Evolutionary conservation across 2,888 invertebrate species (phyloP).

Genomic region (Lumbricus terrestris): DNA sequence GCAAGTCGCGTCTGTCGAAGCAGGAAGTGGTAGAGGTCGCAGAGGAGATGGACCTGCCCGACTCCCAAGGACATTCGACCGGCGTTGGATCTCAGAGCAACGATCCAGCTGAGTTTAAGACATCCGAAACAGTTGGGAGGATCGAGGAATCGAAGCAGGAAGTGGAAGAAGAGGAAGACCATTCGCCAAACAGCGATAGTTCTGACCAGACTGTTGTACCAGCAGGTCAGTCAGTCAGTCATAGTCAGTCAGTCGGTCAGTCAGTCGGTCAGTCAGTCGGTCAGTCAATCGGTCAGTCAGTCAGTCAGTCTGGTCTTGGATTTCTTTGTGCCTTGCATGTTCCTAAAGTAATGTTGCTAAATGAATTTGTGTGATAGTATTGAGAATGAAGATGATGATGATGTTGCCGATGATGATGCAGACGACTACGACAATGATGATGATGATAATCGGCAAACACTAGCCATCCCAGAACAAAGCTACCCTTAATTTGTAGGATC

Average conservation of each 20-base stretch:
- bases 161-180: slow-evolving; percentile 44
- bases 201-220: slow-evolving; percentile 49
- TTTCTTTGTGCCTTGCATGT: too few species aligned
- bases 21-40: slow-evolving; percentile 57
- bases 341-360: too few species aligned
- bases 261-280: too few species aligned
- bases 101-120: background rate
- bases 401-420: too few species aligned
- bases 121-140: background rate
- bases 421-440: too few species aligned
- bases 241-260: background rate
- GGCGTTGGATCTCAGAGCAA: background rate
- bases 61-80: background rate
- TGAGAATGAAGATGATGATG: too few species aligned
- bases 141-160: slow-evolving; percentile 37
- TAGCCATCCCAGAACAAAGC: too few species aligned
- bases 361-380: too few species aligned
- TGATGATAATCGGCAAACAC: too few species aligned
- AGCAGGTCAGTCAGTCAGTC: slow-evolving; percentile 33
- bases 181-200: slow-evolving; percentile 49
- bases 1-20: slow-evolving; percentile 47
- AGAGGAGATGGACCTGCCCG: slow-evolving; percentile 41
- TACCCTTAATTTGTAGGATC: too few species aligned
- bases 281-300: too few species aligned
- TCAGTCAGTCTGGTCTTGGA: too few species aligned